Evolutionary conservation across 37 sponge, comb jelly and placozoan species (phyloP), one percentile per base, ranked within the genome.

Genomic region (Aplysina aerophoba): DNA sequence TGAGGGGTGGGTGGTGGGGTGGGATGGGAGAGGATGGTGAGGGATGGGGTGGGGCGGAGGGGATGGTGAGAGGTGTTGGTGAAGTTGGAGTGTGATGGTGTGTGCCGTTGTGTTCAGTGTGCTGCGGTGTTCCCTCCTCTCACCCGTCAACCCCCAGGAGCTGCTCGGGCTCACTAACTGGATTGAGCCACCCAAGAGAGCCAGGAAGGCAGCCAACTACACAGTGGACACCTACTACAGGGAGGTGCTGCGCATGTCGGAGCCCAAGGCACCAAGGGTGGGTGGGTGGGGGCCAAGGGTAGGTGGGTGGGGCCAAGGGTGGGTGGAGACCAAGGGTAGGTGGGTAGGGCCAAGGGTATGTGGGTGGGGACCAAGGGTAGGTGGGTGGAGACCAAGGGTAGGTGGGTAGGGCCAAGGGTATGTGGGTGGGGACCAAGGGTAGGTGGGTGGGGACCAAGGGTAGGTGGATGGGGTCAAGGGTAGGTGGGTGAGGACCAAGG

Each of bases 161-260:
- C 59, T 59, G 61, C 44, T 59, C 4, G 87, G 83, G 4, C 73
- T 89, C 19, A 81, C 86, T 34, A 88, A 96, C 81, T 98, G 99
- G 99, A 98, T 98, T 22, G 97, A 98, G 85, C 99, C 99, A 0
- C 99, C 99, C 6, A 98, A 98, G 77, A 84, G 99, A 36, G 96
- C 93, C 82, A 72, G 99, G 30, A 94, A 95, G 37, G 38, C 31
- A 1, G 95, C 99, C 27, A 98, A 98, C 87, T 98, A 98, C 85
- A 95, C 97, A 22, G 95, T 98, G 12, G 99, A 98, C 66, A 93
- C 95, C 21, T 98, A 98, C 85, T 98, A 94, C 84, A 85, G 95
- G 24, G 97, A 98, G 53, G 99, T 96, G 24, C 89, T 98, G 20
- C 84, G 99, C 5, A 90, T 93, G 71, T 90, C 93, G 57, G 99